phyloP scores from a whole-genome alignment of 2,888 invertebrate species.

The Melieria crassipennis region DNA sequence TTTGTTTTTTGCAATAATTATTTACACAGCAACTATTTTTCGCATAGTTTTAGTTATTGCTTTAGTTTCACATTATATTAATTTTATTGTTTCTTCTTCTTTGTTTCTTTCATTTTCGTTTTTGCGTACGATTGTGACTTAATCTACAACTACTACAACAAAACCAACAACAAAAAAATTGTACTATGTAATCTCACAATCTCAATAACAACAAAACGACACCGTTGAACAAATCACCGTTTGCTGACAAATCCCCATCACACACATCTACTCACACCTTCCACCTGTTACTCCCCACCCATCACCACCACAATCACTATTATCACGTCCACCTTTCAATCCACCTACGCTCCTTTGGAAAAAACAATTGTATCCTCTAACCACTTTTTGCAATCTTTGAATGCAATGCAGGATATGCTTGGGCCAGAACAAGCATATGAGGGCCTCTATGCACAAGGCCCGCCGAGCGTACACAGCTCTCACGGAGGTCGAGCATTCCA shows the following conservation, averaged over 20 bases:
- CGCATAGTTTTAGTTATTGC: too few relatives aligned
- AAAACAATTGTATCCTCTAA: conserved; percentile 52
- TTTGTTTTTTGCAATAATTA: too few relatives aligned
- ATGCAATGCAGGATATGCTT: conserved; percentile 67
- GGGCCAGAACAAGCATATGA: conserved; percentile 94
- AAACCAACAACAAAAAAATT: too few relatives aligned
- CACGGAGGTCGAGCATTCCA: conserved; percentile 82
- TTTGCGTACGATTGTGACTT: not conserved
- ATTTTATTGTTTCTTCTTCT: conserved; percentile 6
- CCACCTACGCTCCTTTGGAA: conserved; percentile 45
- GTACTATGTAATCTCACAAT: too few relatives aligned
- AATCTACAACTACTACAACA: not conserved
- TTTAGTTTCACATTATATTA: too few relatives aligned
- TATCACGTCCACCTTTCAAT: not conserved
- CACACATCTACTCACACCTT: too few relatives aligned
- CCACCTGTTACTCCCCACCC: not conserved
- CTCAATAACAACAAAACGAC: too few relatives aligned
- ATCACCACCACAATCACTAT: conserved; percentile 4
- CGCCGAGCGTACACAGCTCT: conserved; percentile 85
- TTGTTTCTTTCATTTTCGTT: conserved; percentile 11
- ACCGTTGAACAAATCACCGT: too few relatives aligned
- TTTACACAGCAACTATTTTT: too few relatives aligned
- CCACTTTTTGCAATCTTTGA: conserved; percentile 48
- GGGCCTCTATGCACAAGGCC: conserved; percentile 91
- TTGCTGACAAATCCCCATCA: too few relatives aligned